Conservation (phyloP, 2,888 invertebrate species). For the Neoitamus cyanurus region DNA sequence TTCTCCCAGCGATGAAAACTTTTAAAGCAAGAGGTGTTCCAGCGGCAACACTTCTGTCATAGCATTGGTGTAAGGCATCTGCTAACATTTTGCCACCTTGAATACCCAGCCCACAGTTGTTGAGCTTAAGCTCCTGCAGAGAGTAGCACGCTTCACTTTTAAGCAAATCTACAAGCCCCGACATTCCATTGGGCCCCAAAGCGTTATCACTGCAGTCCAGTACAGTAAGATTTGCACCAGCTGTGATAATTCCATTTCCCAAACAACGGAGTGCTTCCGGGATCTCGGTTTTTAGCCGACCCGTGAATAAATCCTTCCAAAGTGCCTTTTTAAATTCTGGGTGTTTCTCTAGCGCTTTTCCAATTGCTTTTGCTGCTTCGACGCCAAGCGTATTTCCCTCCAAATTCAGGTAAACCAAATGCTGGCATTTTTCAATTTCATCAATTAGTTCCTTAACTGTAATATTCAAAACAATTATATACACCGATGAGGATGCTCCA, state of each 20-base stretch:
- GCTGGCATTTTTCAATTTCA: conserved; percentile 77
- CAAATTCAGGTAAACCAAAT: conserved; percentile 80
- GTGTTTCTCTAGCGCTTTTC: conserved; percentile 80
- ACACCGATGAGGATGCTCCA: background rate
- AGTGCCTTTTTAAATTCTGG: conserved; percentile 83
- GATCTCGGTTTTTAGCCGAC: conserved; percentile 94
- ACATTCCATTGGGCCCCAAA: conserved; percentile 93
- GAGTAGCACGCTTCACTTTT: conserved; percentile 86
- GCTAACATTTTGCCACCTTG: conserved; percentile 88
- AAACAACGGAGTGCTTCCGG: conserved; percentile 85
- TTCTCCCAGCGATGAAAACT: conserved; percentile 92
- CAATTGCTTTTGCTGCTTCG: conserved; percentile 86
- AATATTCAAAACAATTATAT: background rate
- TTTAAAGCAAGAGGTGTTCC: conserved; percentile 79
- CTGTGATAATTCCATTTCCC: conserved; percentile 82
- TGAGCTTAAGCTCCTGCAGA: conserved; percentile 80
- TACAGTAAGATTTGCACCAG: conserved; percentile 82
- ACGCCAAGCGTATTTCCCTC: conserved; percentile 95
- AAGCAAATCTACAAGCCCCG: conserved; percentile 85
- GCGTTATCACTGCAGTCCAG: conserved; percentile 97
- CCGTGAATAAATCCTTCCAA: conserved; percentile 98
- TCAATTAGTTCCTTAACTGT: conserved; percentile 79
- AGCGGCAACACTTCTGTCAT: conserved; percentile 72
- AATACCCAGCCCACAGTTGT: conserved; percentile 96
- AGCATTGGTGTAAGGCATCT: conserved; percentile 77